Percentiles rank a stretch among this genome's conserved stretches.
These are phyloP conservation scores for Scortum barcoo DNA, from an alignment of 2,113 vertebrate species.

Conservation along the genomic window DNA sequence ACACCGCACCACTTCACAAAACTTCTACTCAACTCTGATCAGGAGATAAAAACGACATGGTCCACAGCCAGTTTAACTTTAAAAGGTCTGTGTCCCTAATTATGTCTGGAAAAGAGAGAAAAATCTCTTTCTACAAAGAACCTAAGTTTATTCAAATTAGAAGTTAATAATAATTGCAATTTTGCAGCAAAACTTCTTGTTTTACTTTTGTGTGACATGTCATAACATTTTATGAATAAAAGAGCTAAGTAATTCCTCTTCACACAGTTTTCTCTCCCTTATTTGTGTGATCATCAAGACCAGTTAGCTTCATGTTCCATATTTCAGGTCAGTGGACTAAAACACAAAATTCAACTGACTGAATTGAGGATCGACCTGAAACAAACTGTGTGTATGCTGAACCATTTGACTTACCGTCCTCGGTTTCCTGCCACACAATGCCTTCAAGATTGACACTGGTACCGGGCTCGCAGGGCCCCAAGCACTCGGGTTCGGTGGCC, in stretches of 20 bases:
- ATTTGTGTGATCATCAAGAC: neutral
- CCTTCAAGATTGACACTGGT: constrained; percentile 99
- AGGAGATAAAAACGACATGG: too few relatives aligned
- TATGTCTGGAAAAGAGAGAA: too few relatives aligned
- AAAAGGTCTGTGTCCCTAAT: too few relatives aligned
- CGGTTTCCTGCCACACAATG: constrained; percentile 99
- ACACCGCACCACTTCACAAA: neutral
- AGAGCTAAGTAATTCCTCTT: too few relatives aligned
- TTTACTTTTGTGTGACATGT: neutral
- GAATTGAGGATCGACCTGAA: neutral
- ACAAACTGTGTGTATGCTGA: neutral
- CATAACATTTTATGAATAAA: neutral
- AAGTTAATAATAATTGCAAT: neutral
- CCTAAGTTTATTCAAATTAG: neutral
- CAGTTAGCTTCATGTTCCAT: neutral
- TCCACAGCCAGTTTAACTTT: too few relatives aligned
- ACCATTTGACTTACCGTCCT: constrained; percentile 90
- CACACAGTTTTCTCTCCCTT: neutral
- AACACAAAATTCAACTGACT: neutral
- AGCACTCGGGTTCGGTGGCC: constrained; percentile 95
- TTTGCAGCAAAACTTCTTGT: neutral
- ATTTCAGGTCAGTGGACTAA: neutral
- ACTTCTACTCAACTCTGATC: neutral
- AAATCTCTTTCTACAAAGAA: neutral
- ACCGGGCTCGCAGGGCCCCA: constrained; percentile 97